Conservation (phyloP, 2,888 invertebrate species). For the Tromatobia lineatoria region DNA sequence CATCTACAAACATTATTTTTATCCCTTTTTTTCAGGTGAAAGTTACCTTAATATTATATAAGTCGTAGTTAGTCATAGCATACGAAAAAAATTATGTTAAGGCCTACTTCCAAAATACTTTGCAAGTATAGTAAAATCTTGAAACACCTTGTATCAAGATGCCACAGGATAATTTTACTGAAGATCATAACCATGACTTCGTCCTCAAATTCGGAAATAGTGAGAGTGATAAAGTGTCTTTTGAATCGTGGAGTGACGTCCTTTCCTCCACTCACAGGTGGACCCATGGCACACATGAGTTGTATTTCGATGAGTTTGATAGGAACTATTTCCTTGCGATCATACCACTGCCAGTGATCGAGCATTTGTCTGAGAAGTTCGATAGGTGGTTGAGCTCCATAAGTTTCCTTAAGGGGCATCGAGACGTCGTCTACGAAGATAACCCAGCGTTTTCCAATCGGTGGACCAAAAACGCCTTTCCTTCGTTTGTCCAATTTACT, state of each 20-base stretch:
- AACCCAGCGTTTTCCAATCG: conserved; percentile 94
- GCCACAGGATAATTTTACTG: conserved; percentile 96
- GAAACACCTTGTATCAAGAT: conserved; percentile 95
- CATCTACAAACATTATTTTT: no score
- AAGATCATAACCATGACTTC: conserved; percentile 94
- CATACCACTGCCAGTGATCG: conserved; percentile 96
- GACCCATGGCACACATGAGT: conserved; percentile 93
- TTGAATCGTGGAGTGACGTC: conserved; percentile 94
- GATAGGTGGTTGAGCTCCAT: conserved; percentile 98
- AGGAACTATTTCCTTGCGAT: conserved; percentile 92
- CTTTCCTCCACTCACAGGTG: conserved; percentile 93
- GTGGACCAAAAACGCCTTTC: conserved; percentile 97
- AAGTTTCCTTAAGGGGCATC: conserved; percentile 95
- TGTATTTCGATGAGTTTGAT: conserved; percentile 93
- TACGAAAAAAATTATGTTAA: no score
- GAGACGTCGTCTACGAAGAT: conserved; percentile 98
- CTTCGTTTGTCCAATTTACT: conserved; percentile 96
- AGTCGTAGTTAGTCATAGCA: no score
- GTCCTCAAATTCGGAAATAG: conserved; percentile 96
- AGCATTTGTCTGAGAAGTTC: conserved; percentile 96
- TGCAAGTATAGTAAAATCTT: no score
- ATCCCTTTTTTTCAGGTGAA: no score
- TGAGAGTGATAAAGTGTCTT: conserved; percentile 94
- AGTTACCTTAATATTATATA: no score
- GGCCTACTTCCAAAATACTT: no score